Base-by-base conservation (phyloP, 2,797 vertebrate genomes). In the Clarias laeviceps region DNA sequence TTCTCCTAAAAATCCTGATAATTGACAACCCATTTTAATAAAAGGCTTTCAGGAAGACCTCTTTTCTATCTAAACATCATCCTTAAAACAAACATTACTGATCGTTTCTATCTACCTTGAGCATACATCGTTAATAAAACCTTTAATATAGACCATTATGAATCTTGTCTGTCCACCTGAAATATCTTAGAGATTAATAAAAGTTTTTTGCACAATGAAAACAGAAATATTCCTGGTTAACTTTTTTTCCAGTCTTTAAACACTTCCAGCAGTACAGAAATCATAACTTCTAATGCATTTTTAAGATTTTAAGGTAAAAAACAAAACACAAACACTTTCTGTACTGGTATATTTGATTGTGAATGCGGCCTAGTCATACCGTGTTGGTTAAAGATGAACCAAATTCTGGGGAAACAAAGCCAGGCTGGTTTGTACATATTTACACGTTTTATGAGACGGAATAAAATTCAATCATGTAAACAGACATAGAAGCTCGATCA, bases 391-490 rank as follows among this genome's bases (percentile, higher is more conserved):
- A 65, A 80, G 17, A 64, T 64, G 24, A 80, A 64, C 14, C 14
- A 27, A 20, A 27, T 65, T 50, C 24, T 65, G 61, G 15, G 61
- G 37, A 64, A 64, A 45, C 15, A 80, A n/a, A 79, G 24, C 34
- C 77, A 27, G 61, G 20, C 37, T 27, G 78, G 37, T 65, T 80
- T 65, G 37, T 59, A 2, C 54, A 59, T 82, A 24, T 72, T 70
- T 82, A 82, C 50, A 27, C 4, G 4, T 72, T 82, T 82, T 82
- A 56, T 37, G 45, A 56, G n/a, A 32, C 2, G 27, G 65, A 69
- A 82, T 72, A 82, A 59, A 72, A 82, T n/a, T 1, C 9, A 59
- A 70, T 37, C 54, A 59, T 18, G 54, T 70, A 82, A 70, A 82
- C 32, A 61, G 81, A 82, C 54, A 20, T 7, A 32, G 56, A 68